Base-by-base conservation (phyloP, 2,113 vertebrate species). In the Chunga burmeisteri region DNA sequence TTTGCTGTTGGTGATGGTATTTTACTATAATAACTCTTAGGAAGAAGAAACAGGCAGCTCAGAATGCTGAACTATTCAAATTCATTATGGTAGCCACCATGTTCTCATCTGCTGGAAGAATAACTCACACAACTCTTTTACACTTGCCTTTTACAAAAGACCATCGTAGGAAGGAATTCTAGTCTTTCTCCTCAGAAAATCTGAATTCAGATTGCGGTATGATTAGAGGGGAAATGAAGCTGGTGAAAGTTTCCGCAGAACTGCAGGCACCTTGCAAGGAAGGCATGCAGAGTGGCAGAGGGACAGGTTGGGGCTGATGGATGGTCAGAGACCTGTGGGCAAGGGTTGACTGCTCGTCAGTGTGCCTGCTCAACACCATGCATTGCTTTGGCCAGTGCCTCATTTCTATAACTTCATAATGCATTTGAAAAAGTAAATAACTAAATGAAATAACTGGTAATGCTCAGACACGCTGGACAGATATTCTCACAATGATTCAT, bases 21-120 rank as follows among this genome's bases (percentile, higher is more conserved):
- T 97, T 98, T 96, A 90, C 95, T 93, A 73, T 86, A 97, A 94
- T 91, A 97, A 93, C 67, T 96, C 95, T 62, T 44, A 72, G 78
- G 88, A 78, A 94, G 84, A 88, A 13, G 73, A 94, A 95, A 40
- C 44, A 3, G 5, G 44, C 40, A 42, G 79, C 29, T 56, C 42
- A 67, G 68, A 78, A 75, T 83, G 83, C 83, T 23, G 84, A 92
- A 82, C 12, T 13, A 75, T 85, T 92, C 85, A 13, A 79, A 92
- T 91, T 65, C 53, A 17, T 92, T 61, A 49, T 19, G 6, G 67
- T 81, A 36, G 52, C 81, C 88, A 14, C 11, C 0, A 0, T 49
- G 67, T 29, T 81, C 87, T 81, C 77, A 86, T 71, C 49, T 56
- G 42, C 80, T 70, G 50, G 49, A 87, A 92, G 58, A 92, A 73